Conservation (phyloP, 2,113 vertebrate species). For the Apaloderma vittatum region DNA sequence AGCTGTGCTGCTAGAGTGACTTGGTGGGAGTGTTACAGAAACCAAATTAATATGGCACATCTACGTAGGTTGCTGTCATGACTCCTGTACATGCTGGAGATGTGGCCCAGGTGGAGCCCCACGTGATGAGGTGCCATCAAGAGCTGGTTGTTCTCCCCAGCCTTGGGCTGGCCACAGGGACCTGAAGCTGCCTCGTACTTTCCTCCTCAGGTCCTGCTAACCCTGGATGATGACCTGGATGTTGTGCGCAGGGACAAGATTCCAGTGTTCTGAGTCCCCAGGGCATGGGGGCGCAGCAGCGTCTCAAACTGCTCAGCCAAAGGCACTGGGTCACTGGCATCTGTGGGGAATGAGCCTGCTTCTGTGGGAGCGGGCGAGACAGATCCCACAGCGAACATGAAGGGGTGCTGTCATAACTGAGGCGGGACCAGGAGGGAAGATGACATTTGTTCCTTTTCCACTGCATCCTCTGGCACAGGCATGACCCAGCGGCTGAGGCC, state of each 20-base stretch:
- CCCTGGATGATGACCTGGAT: constrained; percentile 85
- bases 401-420: neutral
- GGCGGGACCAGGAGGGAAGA: neutral
- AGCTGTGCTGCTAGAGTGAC: neutral
- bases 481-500: neutral
- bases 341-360: neutral
- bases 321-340: neutral
- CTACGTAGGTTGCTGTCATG: rapidly evolving
- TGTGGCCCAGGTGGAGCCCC: rapidly evolving
- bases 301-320: neutral
- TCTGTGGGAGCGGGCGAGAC: neutral
- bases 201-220: constrained; percentile 81
- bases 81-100: neutral
- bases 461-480: neutral
- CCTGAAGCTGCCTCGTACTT: neutral
- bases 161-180: neutral
- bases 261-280: constrained; percentile 79
- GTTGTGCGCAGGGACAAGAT: constrained; percentile 83
- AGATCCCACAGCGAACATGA: neutral
- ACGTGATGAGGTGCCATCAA: neutral
- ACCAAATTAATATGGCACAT: neutral
- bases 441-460: rapidly evolving
- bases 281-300: neutral
- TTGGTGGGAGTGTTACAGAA: neutral
- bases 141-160: neutral